Percentiles rank a stretch among this genome's conserved stretches.
Conservation (phyloP, 2,888 invertebrate species). For the Drosophila monieri region DNA sequence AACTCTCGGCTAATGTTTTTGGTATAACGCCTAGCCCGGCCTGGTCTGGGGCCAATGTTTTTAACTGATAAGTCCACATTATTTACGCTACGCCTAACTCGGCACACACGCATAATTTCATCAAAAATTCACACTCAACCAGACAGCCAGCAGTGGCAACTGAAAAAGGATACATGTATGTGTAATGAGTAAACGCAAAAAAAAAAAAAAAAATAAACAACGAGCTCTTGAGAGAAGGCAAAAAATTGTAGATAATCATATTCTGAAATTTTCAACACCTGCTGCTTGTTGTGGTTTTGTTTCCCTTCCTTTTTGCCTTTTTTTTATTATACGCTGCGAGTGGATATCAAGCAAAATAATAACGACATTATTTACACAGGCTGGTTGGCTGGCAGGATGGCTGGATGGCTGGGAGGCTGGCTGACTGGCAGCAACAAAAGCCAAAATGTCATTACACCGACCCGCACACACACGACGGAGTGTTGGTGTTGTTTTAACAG, state of each 20-base stretch:
- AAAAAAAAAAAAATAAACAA: background rate
- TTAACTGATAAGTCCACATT: conserved; percentile 66
- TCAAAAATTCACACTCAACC: conserved; percentile 52
- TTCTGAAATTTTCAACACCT: conserved; percentile 59
- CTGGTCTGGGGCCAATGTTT: conserved; percentile 30
- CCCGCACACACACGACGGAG: conserved; percentile 12
- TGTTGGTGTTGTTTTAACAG: conserved; percentile 66
- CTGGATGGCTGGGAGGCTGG: background rate
- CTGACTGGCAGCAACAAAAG: conserved; percentile 27
- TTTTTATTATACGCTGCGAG: conserved; percentile 25
- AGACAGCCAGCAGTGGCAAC: conserved; percentile 7
- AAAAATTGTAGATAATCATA: conserved; percentile 36
- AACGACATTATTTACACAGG: conserved; percentile 71
- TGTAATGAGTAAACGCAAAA: conserved; percentile 9
- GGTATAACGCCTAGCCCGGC: conserved; percentile 4
- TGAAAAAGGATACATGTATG: conserved; percentile 11
- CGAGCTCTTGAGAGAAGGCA: background rate
- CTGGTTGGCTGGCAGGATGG: background rate
- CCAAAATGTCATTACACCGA: conserved; percentile 48
- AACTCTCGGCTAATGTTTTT: conserved; percentile 12
- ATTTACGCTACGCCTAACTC: conserved; percentile 66
- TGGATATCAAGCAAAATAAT: conserved; percentile 67
- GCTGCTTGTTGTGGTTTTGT: conserved; percentile 55
- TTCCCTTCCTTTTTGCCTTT: conserved; percentile 3
- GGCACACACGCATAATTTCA: conserved; percentile 59